Percentiles rank a stretch among this genome's conserved stretches.
Conservation (phyloP, 2,113 vertebrate genomes). For the Nicator chloris region DNA sequence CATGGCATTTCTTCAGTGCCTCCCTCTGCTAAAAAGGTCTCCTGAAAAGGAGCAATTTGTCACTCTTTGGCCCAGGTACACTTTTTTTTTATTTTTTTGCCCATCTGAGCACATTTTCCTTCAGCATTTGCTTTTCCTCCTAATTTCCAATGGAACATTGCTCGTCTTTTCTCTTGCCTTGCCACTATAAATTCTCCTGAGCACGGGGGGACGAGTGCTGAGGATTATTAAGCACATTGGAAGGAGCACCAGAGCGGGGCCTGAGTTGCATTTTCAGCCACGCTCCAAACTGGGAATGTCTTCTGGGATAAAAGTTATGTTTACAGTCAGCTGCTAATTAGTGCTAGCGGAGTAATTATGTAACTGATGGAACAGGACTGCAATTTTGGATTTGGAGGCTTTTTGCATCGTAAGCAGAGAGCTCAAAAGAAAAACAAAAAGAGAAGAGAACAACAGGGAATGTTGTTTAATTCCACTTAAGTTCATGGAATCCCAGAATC, state of each 20-base stretch:
- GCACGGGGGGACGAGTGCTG: not conserved
- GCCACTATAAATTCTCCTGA: not conserved
- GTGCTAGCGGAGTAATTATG: slow-evolving; percentile 35
- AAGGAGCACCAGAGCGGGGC: not conserved
- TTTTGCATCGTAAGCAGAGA: not conserved
- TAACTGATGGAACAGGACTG: slow-evolving; percentile 22
- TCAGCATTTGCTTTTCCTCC: not conserved
- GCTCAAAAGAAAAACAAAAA: not conserved
- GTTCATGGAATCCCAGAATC: not conserved
- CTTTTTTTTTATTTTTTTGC: not conserved
- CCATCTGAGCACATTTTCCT: not conserved
- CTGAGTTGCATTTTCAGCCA: not conserved
- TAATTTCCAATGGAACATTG: not conserved
- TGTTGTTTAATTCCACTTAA: not conserved
- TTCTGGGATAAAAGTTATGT: slow-evolving; percentile 22
- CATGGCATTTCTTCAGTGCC: not conserved
- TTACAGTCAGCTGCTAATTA: slow-evolving; percentile 59
- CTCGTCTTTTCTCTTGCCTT: not conserved
- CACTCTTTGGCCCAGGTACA: not conserved
- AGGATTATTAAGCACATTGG: not conserved
- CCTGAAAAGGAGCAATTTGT: not conserved
- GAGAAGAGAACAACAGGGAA: no score
- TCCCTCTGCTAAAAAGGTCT: not conserved
- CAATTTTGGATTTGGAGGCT: not conserved
- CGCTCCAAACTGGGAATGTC: not conserved